phyloP scores from a whole-genome alignment of 2,888 invertebrate genomes.

The Hybos culiciformis region DNA sequence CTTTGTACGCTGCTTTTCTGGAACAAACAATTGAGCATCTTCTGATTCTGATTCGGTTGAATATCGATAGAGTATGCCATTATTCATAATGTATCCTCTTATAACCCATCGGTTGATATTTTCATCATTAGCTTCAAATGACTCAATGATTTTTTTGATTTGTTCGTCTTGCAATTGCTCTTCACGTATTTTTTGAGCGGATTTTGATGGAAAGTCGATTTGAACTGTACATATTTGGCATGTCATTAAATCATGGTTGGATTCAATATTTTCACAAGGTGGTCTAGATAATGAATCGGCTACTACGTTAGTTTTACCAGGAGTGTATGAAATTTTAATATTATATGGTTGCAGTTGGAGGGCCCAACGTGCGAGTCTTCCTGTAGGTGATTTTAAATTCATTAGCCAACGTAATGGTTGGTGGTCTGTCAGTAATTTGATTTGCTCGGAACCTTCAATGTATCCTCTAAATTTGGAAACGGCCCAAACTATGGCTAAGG shows the following conservation, averaged over 20 bases:
- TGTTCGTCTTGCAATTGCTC: neutral
- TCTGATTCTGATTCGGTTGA: slow-evolving; percentile 7
- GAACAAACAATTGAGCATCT: slow-evolving; percentile 10
- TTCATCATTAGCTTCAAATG: slow-evolving; percentile 3
- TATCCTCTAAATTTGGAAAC: slow-evolving; percentile 9
- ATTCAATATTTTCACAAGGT: too few relatives aligned
- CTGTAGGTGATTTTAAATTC: slow-evolving; percentile 3
- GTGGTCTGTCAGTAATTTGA: slow-evolving; percentile 6
- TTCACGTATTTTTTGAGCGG: neutral
- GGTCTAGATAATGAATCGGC: too few relatives aligned
- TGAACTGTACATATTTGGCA: neutral
- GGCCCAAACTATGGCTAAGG: slow-evolving; percentile 19
- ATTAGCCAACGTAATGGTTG: slow-evolving; percentile 8
- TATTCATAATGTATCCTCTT: slow-evolving; percentile 1
- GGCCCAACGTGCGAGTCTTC: slow-evolving; percentile 4
- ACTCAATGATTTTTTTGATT: neutral
- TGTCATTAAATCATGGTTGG: too few relatives aligned
- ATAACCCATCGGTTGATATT: slow-evolving; percentile 1
- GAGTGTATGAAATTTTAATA: neutral
- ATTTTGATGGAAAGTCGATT: slow-evolving; percentile 1
- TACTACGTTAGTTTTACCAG: too few relatives aligned
- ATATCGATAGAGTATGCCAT: slow-evolving; percentile 11
- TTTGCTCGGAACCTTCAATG: slow-evolving; percentile 6
- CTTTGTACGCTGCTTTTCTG: neutral
- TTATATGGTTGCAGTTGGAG: slow-evolving; percentile 1